A percentile compares a stretch with the other conserved stretches of the same genome.
phyloP scores from a whole-genome alignment of 2,113 vertebrate species.

The Oncorhynchus gorbuscha region DNA sequence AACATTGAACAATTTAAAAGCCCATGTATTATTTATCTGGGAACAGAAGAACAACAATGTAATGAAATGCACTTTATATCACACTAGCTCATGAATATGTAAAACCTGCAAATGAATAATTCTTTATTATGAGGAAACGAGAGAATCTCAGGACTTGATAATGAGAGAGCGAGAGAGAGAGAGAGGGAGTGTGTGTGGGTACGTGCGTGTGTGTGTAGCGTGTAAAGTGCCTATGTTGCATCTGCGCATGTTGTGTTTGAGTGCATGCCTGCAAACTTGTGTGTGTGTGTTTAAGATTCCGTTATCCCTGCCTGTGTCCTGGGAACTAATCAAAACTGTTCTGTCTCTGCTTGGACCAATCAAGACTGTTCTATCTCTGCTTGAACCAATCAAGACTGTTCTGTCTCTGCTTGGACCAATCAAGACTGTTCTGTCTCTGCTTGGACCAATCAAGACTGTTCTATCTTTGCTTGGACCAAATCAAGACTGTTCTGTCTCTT shows the following conservation, averaged over 20 bases:
- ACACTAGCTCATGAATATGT: slow-evolving; percentile 54
- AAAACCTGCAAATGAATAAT: slow-evolving; percentile 55
- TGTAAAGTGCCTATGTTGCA: neutral
- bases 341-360: slow-evolving; percentile 22
- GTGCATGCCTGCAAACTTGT: neutral
- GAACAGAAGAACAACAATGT: slow-evolving; percentile 47
- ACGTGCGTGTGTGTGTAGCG: neutral
- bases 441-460: too few species aligned
- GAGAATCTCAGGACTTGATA: slow-evolving; percentile 44
- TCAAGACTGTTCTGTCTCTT: slow-evolving; percentile 18
- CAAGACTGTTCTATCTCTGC: slow-evolving; percentile 21
- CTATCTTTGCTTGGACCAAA: too few species aligned
- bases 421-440: too few species aligned
- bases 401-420: neutral
- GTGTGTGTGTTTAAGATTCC: neutral
- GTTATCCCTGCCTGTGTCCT: slow-evolving; percentile 21
- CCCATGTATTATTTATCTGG: slow-evolving; percentile 61
- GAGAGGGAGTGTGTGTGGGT: neutral
- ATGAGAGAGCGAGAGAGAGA: neutral
- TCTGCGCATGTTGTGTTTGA: neutral
- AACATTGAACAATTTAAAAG: slow-evolving; percentile 62
- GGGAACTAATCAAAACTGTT: slow-evolving; percentile 9
- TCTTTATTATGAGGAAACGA: slow-evolving; percentile 53
- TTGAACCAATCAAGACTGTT: slow-evolving; percentile 15
- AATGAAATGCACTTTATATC: slow-evolving; percentile 40